Percentiles rank a stretch among this genome's conserved stretches.
Conservation (phyloP, 2,888 invertebrate genomes). For the Elmis aenea region DNA sequence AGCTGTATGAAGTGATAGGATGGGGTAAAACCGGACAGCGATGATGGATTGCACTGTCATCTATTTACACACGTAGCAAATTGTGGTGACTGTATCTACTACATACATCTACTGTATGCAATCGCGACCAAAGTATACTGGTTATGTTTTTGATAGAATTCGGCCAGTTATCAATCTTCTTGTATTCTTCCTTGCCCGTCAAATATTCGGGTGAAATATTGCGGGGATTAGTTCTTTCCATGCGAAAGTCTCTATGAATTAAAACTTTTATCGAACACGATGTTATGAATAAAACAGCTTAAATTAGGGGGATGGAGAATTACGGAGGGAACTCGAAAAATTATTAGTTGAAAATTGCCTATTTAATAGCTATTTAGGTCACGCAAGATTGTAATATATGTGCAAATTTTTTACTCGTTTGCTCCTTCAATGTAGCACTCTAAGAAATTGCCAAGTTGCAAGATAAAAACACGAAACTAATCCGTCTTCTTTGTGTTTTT, state of each 20-base stretch:
- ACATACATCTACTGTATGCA: too few species aligned
- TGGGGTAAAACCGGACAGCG: conserved; percentile 37
- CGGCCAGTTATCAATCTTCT: conserved; percentile 42
- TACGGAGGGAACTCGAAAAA: conserved; percentile 1
- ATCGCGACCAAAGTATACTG: conserved; percentile 36
- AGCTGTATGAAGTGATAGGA: conserved; percentile 24
- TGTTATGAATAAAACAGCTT: conserved; percentile 34
- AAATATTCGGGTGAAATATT: conserved; percentile 38
- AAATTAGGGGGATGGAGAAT: conserved; percentile 24
- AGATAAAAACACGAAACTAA: too few species aligned
- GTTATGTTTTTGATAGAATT: conserved; percentile 42
- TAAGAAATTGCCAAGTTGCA: too few species aligned
- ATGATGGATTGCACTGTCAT: conserved; percentile 45
- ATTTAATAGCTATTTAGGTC: too few species aligned
- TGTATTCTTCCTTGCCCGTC: conserved; percentile 35
- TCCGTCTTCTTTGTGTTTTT: too few species aligned
- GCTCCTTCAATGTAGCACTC: too few species aligned
- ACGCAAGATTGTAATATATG: too few species aligned
- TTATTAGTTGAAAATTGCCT: conserved; percentile 7
- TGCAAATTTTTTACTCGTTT: too few species aligned
- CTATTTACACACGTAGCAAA: conserved; percentile 43
- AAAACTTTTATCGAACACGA: conserved; percentile 30
- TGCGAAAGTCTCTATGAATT: conserved; percentile 25
- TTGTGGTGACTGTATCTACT: conserved; percentile 36
- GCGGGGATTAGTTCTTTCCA: conserved; percentile 32